These are phyloP conservation scores for Pangasius djambal DNA, from an alignment of 2,797 vertebrate genomes.

Conservation along the genomic window DNA sequence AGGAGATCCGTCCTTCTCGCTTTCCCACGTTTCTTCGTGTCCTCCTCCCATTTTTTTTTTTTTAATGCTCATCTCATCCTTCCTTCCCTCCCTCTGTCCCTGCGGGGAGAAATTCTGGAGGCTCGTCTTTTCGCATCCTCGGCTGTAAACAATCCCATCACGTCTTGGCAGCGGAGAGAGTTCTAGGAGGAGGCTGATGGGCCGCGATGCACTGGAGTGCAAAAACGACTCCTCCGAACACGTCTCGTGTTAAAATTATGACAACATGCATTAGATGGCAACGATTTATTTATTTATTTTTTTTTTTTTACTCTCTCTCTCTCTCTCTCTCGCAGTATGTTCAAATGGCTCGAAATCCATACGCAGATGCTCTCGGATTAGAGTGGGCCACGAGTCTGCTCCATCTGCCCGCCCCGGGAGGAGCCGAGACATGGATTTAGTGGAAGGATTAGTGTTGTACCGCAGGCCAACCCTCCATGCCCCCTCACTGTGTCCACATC, in stretches of 20 bases:
- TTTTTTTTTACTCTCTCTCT: not conserved
- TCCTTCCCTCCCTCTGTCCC: slow-evolving; percentile 21
- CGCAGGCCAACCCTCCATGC: not conserved
- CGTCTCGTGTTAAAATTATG: not conserved
- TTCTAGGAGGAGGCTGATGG: not conserved
- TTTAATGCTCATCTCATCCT: slow-evolving; percentile 17
- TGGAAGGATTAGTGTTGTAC: slow-evolving; percentile 44
- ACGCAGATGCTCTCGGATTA: slow-evolving; percentile 23
- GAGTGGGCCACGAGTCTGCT: not conserved
- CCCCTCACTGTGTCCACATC: slow-evolving; percentile 14
- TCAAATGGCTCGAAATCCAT: not conserved
- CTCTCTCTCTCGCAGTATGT: not conserved
- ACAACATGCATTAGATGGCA: not conserved
- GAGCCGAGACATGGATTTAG: slow-evolving; percentile 49
- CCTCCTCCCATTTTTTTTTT: slow-evolving; percentile 6
- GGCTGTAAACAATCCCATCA: slow-evolving; percentile 24
- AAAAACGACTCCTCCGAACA: not conserved
- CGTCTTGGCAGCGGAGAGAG: not conserved
- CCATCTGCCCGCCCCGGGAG: slow-evolving; percentile 50
- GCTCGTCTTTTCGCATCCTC: not conserved
- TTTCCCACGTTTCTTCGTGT: not conserved
- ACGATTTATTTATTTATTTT: too few species aligned
- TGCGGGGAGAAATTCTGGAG: slow-evolving; percentile 13
- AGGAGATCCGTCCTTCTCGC: not conserved
- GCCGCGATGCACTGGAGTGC: not conserved